A percentile compares a stretch with the other conserved stretches of the same genome.
Conservation (phyloP, 2,113 vertebrate genomes). For the Cariama cristata region DNA sequence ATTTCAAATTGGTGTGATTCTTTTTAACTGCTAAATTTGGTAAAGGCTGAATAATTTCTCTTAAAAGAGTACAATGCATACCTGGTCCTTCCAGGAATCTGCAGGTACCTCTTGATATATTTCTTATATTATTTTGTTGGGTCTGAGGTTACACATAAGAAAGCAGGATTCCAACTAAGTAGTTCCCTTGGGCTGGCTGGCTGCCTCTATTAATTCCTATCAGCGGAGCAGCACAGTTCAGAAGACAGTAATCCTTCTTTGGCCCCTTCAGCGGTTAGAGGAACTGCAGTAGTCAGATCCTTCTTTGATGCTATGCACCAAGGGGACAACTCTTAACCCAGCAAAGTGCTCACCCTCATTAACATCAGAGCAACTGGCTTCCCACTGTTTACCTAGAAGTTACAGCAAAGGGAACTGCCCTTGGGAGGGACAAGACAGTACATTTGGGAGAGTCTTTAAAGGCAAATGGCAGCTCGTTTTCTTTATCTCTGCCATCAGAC, state of each 20-base stretch:
- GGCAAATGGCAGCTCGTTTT: neutral
- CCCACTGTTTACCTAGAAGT: neutral
- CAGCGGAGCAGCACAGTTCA: neutral
- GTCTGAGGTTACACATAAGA: neutral
- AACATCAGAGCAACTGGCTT: neutral
- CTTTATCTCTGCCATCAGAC: conserved; percentile 22
- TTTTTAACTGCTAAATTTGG: neutral
- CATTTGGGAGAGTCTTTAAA: neutral
- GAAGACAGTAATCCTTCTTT: neutral
- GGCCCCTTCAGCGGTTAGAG: neutral
- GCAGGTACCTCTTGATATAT: neutral
- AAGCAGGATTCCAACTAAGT: neutral
- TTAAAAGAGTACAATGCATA: neutral
- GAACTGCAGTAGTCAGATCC: neutral
- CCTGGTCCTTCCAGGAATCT: neutral
- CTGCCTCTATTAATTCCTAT: neutral
- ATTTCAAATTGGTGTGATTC: neutral
- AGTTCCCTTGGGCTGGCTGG: neutral
- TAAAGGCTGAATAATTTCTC: neutral
- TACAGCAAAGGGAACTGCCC: neutral
- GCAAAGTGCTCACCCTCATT: neutral
- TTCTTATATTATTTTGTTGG: neutral
- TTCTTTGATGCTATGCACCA: neutral
- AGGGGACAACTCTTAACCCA: neutral
- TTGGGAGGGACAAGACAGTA: neutral